phyloP scores from a whole-genome alignment of 2,888 invertebrate species.

The Cistogaster globosa region DNA sequence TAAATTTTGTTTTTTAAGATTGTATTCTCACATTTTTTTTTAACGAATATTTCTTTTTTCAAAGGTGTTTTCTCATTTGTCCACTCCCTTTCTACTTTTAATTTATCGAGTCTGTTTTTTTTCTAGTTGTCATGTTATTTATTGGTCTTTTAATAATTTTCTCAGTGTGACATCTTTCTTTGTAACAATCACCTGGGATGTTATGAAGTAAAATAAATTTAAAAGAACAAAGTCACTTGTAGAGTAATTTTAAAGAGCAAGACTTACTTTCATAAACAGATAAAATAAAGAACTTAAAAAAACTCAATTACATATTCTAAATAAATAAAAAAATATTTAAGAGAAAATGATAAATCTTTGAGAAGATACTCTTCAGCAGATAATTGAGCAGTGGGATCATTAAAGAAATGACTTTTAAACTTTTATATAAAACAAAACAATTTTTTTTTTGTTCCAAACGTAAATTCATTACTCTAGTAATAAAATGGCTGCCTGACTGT shows the following conservation, averaged over 20 bases:
- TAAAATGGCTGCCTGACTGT: no score
- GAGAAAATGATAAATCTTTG: conserved; percentile 14
- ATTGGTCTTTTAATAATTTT: conserved; percentile 8
- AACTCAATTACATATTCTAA: neutral
- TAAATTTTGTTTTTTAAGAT: conserved; percentile 13
- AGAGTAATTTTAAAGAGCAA: neutral
- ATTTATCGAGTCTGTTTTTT: neutral
- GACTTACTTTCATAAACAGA: neutral
- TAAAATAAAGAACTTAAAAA: neutral
- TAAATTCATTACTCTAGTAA: no score
- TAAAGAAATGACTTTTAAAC: no score
- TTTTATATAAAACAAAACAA: no score
- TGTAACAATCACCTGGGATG: conserved; percentile 18
- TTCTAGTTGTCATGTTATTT: conserved; percentile 29
- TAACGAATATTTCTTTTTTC: neutral
- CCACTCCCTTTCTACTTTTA: neutral
- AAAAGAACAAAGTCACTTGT: neutral
- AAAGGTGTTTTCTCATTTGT: neutral
- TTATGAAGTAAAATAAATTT: conserved; percentile 10
- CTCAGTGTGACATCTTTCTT: neutral
- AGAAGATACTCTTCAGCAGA: neutral
- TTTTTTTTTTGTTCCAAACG: no score
- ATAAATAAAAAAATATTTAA: neutral
- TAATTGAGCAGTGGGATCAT: no score
- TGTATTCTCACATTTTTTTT: neutral